These are phyloP conservation scores for Aplocera efformata DNA, from an alignment of 2,888 invertebrate species.

Conservation along the genomic window DNA sequence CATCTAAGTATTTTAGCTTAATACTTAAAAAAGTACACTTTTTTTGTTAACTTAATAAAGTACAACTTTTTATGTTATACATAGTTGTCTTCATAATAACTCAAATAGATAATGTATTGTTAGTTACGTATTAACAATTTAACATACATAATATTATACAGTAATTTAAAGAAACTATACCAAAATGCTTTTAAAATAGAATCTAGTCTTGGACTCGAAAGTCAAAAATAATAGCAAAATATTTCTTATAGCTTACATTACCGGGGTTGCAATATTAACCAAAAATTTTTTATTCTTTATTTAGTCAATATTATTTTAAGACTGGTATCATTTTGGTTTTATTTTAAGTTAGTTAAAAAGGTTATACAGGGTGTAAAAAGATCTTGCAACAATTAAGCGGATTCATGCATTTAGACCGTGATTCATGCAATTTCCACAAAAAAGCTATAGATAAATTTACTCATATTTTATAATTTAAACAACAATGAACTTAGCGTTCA, in stretches of 20 bases:
- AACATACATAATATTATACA: conserved; percentile 6
- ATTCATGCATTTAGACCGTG: too few relatives aligned
- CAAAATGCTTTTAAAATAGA: conserved; percentile 19
- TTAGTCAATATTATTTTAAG: conserved; percentile 39
- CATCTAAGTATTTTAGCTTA: not conserved
- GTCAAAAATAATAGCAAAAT: not conserved
- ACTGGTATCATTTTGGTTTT: conserved; percentile 36
- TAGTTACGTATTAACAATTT: too few relatives aligned
- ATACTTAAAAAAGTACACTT: too few relatives aligned
- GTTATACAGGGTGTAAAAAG: not conserved
- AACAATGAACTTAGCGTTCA: too few relatives aligned
- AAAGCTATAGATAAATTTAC: too few relatives aligned
- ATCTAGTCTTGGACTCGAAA: conserved; percentile 25
- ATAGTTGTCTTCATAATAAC: too few relatives aligned
- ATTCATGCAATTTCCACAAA: too few relatives aligned
- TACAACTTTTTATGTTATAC: too few relatives aligned
- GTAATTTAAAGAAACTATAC: conserved; percentile 28
- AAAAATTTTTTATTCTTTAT: conserved; percentile 24
- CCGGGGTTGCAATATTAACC: conserved; percentile 16
- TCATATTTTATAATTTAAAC: too few relatives aligned
- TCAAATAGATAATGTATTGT: too few relatives aligned
- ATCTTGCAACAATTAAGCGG: too few relatives aligned
- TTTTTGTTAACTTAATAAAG: too few relatives aligned
- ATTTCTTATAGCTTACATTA: conserved; percentile 2
- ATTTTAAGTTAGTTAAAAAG: conserved; percentile 18